These are phyloP conservation scores for Sycophila sp. DNA, from an alignment of 1,140 invertebrate species.

Conservation along the genomic window DNA sequence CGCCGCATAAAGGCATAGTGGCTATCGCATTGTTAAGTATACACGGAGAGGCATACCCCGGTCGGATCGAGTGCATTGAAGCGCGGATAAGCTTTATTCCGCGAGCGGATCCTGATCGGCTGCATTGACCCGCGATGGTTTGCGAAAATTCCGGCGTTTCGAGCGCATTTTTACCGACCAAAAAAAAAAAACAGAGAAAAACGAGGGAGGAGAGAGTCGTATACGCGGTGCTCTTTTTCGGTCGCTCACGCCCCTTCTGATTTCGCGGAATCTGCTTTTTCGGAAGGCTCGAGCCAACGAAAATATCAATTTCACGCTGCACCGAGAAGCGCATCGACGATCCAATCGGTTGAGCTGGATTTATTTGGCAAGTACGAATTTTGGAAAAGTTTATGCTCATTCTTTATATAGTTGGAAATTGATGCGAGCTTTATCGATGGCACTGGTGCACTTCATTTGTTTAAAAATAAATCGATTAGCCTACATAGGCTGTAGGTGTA, in stretches of 20 bases:
- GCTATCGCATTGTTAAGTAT: conserved; percentile 2
- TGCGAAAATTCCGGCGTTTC: background rate
- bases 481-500: no score
- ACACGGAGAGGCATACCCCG: background rate
- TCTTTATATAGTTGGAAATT: no score
- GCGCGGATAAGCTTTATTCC: background rate
- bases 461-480: no score
- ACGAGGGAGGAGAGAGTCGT: background rate
- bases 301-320: conserved; percentile 10
- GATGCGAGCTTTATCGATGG: no score
- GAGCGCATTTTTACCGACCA: background rate
- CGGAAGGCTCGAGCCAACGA: background rate
- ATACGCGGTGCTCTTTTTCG: background rate
- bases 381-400: no score
- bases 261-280: no score
- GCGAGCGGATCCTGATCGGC: background rate
- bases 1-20: background rate
- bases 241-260: no score
- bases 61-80: background rate
- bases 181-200: background rate
- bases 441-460: no score
- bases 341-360: background rate
- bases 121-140: background rate
- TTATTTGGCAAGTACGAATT: no score
- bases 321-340: background rate